Evolutionary conservation across 2,113 vertebrate species (phyloP), one percentile per base, ranked within the genome.

Genomic region (Apaloderma vittatum): DNA sequence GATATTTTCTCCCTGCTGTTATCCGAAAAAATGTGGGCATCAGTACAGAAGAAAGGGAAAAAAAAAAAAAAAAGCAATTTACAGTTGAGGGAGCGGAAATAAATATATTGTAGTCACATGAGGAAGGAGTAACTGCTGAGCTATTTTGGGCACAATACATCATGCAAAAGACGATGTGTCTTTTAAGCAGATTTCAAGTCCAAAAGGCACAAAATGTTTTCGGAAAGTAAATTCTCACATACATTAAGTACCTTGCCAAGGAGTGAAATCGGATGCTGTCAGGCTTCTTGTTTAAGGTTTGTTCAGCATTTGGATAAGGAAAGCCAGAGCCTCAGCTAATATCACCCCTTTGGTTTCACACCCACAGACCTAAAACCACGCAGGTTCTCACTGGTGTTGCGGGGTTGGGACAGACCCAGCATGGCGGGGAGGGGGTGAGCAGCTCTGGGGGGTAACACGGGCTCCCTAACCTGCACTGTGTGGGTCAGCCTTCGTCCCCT

Each of bases 121-220:
- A 86, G 86, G 76, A 80, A 93, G 73, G 83, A 90, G 95, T 92
- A 96, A 96, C 55, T 17, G 1, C 43, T 13, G 88, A 92, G 88
- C 86, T 97, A 92, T 96, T 96, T 77, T 67, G 79, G 75, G 90
- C 90, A 90, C 82, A 92, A 88, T 75, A 71, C 95, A 71, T 96
- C 92, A 88, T 52, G 75, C 82, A 45, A 10, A 55, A 40, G 57
- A 67, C 8, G 55, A 86, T 92, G 78, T 43, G 88, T 88, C 63
- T 95, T 76, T 93, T 37, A 36, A 87, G 91, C n/a, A 22, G 36
- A 66, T 90, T 88, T 88, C 51, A 46, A 88, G 68, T 74, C 90
- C 88, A 86, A 92, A 83, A 94, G 90, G 93, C 92, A 96, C 92
- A 88, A 80, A 93, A 88, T 52, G 72, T 86, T 93, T 96, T 90